phyloP scores from a whole-genome alignment of 2,888 invertebrate species.

The Melieria crassipennis region DNA sequence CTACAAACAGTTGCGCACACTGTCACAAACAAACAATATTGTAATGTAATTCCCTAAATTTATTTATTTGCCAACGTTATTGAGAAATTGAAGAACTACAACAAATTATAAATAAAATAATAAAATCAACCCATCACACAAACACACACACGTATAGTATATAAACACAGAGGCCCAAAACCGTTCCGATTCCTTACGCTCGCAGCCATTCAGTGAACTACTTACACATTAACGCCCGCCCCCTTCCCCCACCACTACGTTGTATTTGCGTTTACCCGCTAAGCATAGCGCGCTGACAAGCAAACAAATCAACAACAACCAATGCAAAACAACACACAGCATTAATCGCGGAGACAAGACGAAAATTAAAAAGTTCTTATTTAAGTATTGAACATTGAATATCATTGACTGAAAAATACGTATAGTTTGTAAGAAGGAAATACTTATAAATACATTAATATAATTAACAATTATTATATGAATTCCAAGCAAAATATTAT shows the following conservation, averaged over 20 bases:
- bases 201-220: neutral
- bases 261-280: constrained; percentile 21
- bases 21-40: no score
- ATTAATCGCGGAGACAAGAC: constrained; percentile 24
- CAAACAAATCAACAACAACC: constrained; percentile 28
- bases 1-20: no score
- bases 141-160: neutral
- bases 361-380: constrained; percentile 34
- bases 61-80: no score
- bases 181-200: no score
- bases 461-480: constrained; percentile 51
- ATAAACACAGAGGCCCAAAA: no score
- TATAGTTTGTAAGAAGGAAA: constrained; percentile 42
- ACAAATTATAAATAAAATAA: no score
- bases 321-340: constrained; percentile 39
- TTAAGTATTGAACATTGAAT: constrained; percentile 48
- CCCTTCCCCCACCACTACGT: no score
- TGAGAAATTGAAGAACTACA: no score
- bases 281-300: constrained; percentile 15
- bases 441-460: constrained; percentile 39
- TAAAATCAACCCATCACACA: neutral
- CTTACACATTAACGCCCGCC: neutral
- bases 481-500: constrained; percentile 40
- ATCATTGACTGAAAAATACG: constrained; percentile 62
- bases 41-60: no score